Base-by-base conservation (phyloP, 1,140 invertebrate genomes). In the Drosophila fuyamai region DNA sequence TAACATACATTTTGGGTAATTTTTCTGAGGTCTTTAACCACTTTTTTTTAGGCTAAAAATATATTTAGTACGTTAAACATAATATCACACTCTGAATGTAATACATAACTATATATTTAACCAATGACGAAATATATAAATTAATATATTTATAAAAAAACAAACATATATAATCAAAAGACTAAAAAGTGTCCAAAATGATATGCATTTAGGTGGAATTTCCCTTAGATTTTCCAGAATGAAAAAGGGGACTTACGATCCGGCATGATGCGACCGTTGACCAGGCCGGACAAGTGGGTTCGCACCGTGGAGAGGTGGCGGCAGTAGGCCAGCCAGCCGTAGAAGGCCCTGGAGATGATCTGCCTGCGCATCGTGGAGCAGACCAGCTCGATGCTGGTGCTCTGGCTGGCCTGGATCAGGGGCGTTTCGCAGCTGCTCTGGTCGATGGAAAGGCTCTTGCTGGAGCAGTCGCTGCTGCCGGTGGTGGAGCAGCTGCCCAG, bases 251-350 rank as follows among this genome's bases (percentile, higher is more conserved):
- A 71, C 76, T 7, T 27, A 95, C 95, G 94, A 91, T 93, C 93
- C 10, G 94, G 93, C 36, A 95, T 92, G 67, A 96, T 96, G 70
- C 94, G 94, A 1, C 94, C 93, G 91, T 96, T 94, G 0, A 99
- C 97, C 14, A 98, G 93, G n/a, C 97, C 97, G 40, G 97, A 96
- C 32, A 99, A 94, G 93, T 99, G 98, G 0, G 96, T 98, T 46
- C 98, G 93, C 0, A 99, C 97, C 1, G 97, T 99, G 56, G 96
- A 96, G 76, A 99, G 93, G 91, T 99, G 98, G n/a, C 98, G 93
- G 92, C 97, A 98, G 91, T 99, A 98, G 10, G 98, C 97, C 43
- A 99, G 93, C 98, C 97, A 99, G 47, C 98, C 98, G 92, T 99
- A 98, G 92, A 99, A 99, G 35, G 98, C 98, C 72, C 98, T 94